Conservation (phyloP, 2,113 vertebrate genomes). For the Hipposideros armiger region DNA sequence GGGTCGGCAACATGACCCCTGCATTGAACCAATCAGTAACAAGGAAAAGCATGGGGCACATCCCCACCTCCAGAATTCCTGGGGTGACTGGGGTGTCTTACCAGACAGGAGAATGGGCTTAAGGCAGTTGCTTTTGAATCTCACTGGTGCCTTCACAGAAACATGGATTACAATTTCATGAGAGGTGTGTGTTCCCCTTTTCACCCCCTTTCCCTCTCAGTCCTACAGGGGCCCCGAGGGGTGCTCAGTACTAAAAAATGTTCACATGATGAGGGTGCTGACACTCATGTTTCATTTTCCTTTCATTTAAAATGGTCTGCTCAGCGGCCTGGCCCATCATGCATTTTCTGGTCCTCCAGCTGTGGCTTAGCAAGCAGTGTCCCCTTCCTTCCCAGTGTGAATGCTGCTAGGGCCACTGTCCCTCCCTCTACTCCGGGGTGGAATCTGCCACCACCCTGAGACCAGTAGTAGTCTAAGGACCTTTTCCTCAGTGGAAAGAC, state of each 20-base stretch:
- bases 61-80: neutral
- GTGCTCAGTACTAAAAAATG: neutral
- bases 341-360: neutral
- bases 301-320: neutral
- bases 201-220: neutral
- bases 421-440: too few species aligned
- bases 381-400: neutral
- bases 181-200: neutral
- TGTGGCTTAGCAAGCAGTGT: neutral
- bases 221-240: neutral
- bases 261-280: neutral
- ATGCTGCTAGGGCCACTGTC: neutral
- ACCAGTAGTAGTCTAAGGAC: neutral
- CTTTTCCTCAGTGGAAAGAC: slow-evolving; percentile 4
- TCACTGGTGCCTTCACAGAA: neutral
- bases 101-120: neutral
- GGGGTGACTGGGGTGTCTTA: neutral
- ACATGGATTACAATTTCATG: neutral
- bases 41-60: neutral
- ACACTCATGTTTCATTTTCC: slow-evolving; percentile 13
- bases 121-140: neutral
- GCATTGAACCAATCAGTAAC: neutral
- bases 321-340: neutral
- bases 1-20: neutral
- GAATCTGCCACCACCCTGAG: neutral